Evolutionary conservation across 2,888 invertebrate species (phyloP), one percentile per base, ranked within the genome.

Genomic region (Deilephila elpenor): DNA sequence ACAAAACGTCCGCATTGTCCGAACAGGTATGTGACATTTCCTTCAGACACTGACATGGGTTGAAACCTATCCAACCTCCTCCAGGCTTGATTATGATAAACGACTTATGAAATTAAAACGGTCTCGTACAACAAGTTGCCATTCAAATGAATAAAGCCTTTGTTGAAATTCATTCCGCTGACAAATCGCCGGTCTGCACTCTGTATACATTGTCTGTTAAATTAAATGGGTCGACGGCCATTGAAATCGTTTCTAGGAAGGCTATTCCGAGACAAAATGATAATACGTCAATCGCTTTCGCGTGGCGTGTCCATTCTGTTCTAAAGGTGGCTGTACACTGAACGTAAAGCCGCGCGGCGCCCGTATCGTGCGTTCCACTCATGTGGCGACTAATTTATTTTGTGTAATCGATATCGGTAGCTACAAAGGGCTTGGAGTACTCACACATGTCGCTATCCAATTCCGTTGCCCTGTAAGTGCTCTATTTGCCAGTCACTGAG

Each of bases 101-200:
- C 91, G 94, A 94, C 94, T 93, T 93, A 94, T 93, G 91, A 94
- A 94, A 94, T 94, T 94, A 94, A 94, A 94, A 94, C 93, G 92
- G 91, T 89, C 90, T 85, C 84, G 88, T 89, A 93, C 93, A 92
- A 93, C 93, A 93, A 93, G 92, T 93, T 90, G 90, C 93, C 88
- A 93, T 93, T 94, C 90, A 93, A 94, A 93, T 90, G 92, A 91
- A 91, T 91, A 88, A 87, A 87, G 87, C 90, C 91, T 91, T 94
- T 94, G 94, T 94, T 89, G 87, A 88, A 91, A 93, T 93, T 91
- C 92, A 91, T 93, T 93, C 90, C 91, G 88, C 91, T 94, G 94
- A 94, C 94, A 94, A 94, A 94, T 94, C 92, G 90, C 88, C 85
- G 83, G 85, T 88, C 88, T 91, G 89, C 89, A 91, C 91, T 89